Evolutionary conservation across 2,113 vertebrate genomes (phyloP), one percentile per base, ranked within the genome.

Genomic region (Scomber scombrus): DNA sequence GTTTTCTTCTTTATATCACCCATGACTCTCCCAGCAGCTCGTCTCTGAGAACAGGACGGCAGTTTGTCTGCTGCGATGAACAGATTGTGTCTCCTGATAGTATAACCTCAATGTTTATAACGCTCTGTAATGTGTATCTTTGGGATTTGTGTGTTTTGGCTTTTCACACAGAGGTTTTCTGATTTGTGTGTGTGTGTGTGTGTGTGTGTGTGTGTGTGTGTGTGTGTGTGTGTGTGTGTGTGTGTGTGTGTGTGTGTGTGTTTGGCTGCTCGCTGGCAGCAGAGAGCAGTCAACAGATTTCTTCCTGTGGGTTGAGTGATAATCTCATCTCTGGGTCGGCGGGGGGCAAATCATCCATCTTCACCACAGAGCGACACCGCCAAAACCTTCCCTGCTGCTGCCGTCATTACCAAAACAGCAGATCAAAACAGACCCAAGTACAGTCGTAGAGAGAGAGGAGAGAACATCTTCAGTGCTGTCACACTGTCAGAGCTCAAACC

Each of bases 261-360:
- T 8, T 12, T 3, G 6, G 26, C 26, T 16, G 50, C 58, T 62
- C 18, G 11, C 58, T 29, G 31, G 51, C 58, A n/a, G 43, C 52
- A n/a, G 16, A 2, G 11, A 43, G 29, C 74, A 23, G 16, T 55
- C 50, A 8, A 55, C n/a, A 45, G 31, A 50, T 46, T 64, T 45
- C 51, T 69, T 26, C 72, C 54, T 49, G 67, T 14, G 16, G 78
- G 5, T 46, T 71, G 73, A 68, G 61, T 18, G 29, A 69, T 79
- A 18, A 51, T 67, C 71, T 79, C 34, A 67, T 75, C 50, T 56
- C 11, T 3, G 23, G 12, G 43, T 49, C 12, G 21, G 43, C 19
- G 19, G 75, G 81, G 31, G 58, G 65, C 15, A 34, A 31, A 63
- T 11, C 45, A 15, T 51, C 31, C 31, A 23, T 63, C 55, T 55